Evolutionary conservation across 2,888 invertebrate genomes (phyloP).

Genomic region (Drosophila mercatorum): DNA sequence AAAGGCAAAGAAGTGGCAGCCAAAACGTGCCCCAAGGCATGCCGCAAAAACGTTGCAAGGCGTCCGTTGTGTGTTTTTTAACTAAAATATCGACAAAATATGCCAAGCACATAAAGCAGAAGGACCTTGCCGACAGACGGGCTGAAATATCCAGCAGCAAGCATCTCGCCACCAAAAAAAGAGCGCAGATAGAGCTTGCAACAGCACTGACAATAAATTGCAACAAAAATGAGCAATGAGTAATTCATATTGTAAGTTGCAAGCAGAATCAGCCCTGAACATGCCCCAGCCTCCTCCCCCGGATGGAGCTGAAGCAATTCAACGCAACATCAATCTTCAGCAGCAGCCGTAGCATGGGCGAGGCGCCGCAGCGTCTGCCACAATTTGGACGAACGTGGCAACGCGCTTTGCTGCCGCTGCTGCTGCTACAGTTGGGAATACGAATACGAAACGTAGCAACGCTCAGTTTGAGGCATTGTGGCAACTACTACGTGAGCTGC

Average conservation of each 20-base stretch:
- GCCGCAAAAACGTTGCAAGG: slow-evolving; percentile 28
- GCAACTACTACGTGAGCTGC: slow-evolving; percentile 41
- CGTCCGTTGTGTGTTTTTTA: slow-evolving; percentile 69
- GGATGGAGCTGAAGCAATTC: slow-evolving; percentile 59
- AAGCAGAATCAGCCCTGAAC: slow-evolving; percentile 35
- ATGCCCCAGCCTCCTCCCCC: slow-evolving; percentile 1
- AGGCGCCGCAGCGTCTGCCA: slow-evolving; percentile 68
- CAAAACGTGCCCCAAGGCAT: slow-evolving; percentile 14
- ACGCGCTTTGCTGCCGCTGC: slow-evolving; percentile 62
- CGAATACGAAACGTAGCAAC: slow-evolving; percentile 33
- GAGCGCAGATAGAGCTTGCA: slow-evolving; percentile 24
- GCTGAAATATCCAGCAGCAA: slow-evolving; percentile 33
- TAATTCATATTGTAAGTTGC: slow-evolving; percentile 77
- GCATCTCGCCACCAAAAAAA: slow-evolving; percentile 46
- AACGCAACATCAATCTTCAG: slow-evolving; percentile 75
- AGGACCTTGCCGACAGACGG: slow-evolving; percentile 35
- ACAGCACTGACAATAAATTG: slow-evolving; percentile 71
- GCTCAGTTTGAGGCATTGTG: slow-evolving; percentile 27
- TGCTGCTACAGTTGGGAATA: slow-evolving; percentile 58
- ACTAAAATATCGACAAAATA: slow-evolving; percentile 68
- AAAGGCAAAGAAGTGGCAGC: not conserved
- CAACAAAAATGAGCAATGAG: slow-evolving; percentile 78
- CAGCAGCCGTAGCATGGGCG: slow-evolving; percentile 2
- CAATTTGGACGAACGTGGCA: slow-evolving; percentile 75
- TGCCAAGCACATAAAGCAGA: slow-evolving; percentile 47